Conservation (phyloP, 2,888 invertebrate species). For the Zygogramma bicolorata region DNA sequence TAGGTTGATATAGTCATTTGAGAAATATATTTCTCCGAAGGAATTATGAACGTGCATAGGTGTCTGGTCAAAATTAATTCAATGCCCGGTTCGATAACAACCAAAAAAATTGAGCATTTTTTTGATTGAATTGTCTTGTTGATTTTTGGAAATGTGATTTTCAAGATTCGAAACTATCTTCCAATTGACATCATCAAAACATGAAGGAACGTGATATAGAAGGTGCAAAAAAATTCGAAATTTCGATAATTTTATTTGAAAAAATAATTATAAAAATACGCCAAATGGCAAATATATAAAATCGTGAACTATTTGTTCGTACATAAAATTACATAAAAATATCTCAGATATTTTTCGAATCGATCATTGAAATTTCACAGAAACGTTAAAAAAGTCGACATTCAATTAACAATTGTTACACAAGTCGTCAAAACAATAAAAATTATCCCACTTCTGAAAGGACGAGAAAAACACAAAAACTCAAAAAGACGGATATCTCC, state of each 20-base stretch:
- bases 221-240: not conserved
- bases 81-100: too few species aligned
- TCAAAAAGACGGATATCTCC: constrained; percentile 63
- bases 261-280: not conserved
- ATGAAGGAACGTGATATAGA: not conserved
- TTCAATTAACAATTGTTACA: too few species aligned
- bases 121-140: too few species aligned
- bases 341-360: not conserved
- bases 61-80: too few species aligned
- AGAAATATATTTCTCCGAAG: too few species aligned
- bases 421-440: not conserved
- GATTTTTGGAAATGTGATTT: too few species aligned
- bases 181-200: not conserved
- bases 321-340: not conserved
- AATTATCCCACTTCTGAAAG: not conserved
- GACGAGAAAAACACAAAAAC: not conserved
- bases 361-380: too few species aligned
- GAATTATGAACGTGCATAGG: too few species aligned
- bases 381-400: not conserved
- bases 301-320: not conserved
- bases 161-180: too few species aligned
- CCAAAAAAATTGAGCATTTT: too few species aligned
- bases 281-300: not conserved
- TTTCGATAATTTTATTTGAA: not conserved
- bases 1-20: too few species aligned